Conservation (phyloP, 2,888 invertebrate genomes). For the Drosophila leonis region DNA sequence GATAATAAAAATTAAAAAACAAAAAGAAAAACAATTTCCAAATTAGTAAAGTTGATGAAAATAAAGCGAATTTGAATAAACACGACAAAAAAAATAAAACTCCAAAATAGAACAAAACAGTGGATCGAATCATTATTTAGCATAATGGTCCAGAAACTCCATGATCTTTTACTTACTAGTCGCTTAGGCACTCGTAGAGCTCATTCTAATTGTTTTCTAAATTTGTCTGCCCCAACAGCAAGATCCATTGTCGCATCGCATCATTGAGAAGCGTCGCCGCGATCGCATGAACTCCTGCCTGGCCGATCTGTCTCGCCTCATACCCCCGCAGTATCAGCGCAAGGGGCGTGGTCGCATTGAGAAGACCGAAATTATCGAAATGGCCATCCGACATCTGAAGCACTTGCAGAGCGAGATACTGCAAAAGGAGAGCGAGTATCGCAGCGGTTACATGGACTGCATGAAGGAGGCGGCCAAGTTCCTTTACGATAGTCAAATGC, state of each 20-base stretch:
- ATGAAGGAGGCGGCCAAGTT: conserved; percentile 95
- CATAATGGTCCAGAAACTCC: conserved; percentile 44
- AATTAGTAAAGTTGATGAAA: conserved; percentile 28
- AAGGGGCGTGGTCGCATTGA: conserved; percentile 98
- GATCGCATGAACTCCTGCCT: conserved; percentile 99
- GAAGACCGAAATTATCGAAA: conserved; percentile 99
- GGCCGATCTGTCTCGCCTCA: conserved; percentile 96
- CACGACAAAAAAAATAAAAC: conserved; percentile 24
- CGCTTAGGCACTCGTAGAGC: not conserved
- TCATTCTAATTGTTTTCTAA: conserved; percentile 17
- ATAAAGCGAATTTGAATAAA: conserved; percentile 31
- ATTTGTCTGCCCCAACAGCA: conserved; percentile 86
- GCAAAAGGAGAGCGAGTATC: conserved; percentile 87
- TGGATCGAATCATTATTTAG: conserved; percentile 57
- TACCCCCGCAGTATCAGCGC: conserved; percentile 96
- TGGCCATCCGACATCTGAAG: conserved; percentile 98
- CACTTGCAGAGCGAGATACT: conserved; percentile 90
- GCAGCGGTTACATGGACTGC: conserved; percentile 96
- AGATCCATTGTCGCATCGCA: conserved; percentile 99
- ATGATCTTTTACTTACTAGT: conserved; percentile 48
- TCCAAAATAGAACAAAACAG: conserved; percentile 28
- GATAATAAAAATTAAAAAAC: conserved; percentile 7
- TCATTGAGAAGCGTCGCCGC: conserved; percentile 97
- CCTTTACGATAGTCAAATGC: conserved; percentile 94
- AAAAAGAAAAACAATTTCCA: conserved; percentile 13